Percentiles rank a stretch among this genome's conserved stretches.
Evolutionary conservation across 2,797 vertebrate genomes (phyloP).

Genomic region (Geotrypetes seraphini): DNA sequence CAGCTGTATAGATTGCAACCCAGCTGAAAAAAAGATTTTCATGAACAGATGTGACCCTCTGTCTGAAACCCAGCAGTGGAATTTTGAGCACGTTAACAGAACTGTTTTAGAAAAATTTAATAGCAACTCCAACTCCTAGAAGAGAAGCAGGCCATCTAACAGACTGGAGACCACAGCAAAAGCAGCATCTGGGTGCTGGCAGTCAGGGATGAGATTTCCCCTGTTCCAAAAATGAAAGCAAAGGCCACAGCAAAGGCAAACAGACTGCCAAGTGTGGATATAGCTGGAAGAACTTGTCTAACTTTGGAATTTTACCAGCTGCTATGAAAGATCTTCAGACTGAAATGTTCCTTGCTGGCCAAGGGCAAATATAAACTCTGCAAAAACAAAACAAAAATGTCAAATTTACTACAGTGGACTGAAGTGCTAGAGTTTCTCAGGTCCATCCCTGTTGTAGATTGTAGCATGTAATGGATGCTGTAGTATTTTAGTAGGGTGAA

Average conservation of each 20-base stretch:
- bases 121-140: slow-evolving; percentile 63
- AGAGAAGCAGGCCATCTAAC: slow-evolving; percentile 11
- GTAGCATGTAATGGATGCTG: slow-evolving; percentile 41
- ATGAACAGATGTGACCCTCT: slow-evolving; percentile 80
- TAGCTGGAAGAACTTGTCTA: slow-evolving; percentile 50
- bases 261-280: slow-evolving; percentile 39
- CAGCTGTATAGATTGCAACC: slow-evolving; percentile 78
- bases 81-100: slow-evolving; percentile 75
- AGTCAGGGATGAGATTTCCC: slow-evolving; percentile 57
- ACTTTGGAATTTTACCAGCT: slow-evolving; percentile 42
- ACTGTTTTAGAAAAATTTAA: slow-evolving; percentile 79
- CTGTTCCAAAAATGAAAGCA: slow-evolving; percentile 47
- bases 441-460: slow-evolving; percentile 62
- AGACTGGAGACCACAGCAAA: slow-evolving; percentile 37
- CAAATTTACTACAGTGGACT: slow-evolving; percentile 51
- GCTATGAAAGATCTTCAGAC: slow-evolving; percentile 50
- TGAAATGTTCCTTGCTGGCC: slow-evolving; percentile 70
- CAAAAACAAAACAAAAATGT: slow-evolving; percentile 37
- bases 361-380: slow-evolving; percentile 55
- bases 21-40: slow-evolving; percentile 78
- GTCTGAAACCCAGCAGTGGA: slow-evolving; percentile 78
- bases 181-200: slow-evolving; percentile 46
- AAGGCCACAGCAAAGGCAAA: slow-evolving; percentile 38
- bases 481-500: slow-evolving; percentile 21
- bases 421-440: slow-evolving; percentile 63